Conservation (phyloP, 2,888 invertebrate species). For the Horisme vitalbata region DNA sequence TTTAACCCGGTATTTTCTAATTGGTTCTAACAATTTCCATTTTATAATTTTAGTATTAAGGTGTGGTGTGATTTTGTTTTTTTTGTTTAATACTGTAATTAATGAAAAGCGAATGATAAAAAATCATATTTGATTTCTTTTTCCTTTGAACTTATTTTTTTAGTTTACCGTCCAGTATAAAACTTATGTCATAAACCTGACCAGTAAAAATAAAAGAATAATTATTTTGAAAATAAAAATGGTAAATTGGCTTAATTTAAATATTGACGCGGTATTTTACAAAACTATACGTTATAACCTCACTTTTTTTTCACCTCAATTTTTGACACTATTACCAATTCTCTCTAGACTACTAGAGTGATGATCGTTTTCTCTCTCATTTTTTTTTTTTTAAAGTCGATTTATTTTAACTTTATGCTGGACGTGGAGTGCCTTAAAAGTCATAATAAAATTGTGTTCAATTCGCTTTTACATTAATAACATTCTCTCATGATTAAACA, state of each 20-base stretch:
- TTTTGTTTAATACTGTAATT: conserved; percentile 29
- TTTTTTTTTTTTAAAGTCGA: too few relatives aligned
- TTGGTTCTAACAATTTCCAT: conserved; percentile 62
- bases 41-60: conserved; percentile 73
- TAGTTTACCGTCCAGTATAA: conserved; percentile 19
- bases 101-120: conserved; percentile 29
- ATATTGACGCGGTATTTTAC: too few relatives aligned
- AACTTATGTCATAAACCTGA: not conserved
- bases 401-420: conserved; percentile 10
- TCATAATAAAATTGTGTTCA: conserved; percentile 10
- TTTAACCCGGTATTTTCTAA: conserved; percentile 44
- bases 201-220: too few relatives aligned
- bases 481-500: conserved; percentile 16
- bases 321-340: too few relatives aligned
- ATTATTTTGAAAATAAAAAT: too few relatives aligned
- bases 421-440: conserved; percentile 14
- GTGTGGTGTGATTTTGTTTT: conserved; percentile 74
- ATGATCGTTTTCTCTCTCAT: too few relatives aligned
- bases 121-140: not conserved
- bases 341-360: too few relatives aligned
- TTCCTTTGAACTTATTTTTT: conserved; percentile 5
- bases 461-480: conserved; percentile 36
- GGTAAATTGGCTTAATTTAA: too few relatives aligned
- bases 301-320: too few relatives aligned
- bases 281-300: too few relatives aligned